These are phyloP conservation scores for Drosophila mojavensis DNA, from an alignment of 1,140 invertebrate genomes.

Conservation along the genomic window DNA sequence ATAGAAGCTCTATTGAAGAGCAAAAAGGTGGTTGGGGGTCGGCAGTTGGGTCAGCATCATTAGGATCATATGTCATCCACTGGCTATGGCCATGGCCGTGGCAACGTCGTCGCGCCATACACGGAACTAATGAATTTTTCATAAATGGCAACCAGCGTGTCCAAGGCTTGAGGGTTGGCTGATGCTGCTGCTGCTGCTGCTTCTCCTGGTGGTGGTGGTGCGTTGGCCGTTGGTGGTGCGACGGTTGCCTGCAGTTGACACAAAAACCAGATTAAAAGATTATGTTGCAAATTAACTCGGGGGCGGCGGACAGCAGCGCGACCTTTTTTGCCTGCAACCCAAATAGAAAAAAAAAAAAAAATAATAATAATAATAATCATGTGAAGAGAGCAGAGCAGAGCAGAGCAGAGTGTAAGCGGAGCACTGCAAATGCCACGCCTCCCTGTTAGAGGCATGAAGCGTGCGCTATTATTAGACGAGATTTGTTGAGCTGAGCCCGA, in stretches of 20 bases:
- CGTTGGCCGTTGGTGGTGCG: conserved; percentile 45
- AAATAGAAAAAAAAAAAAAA: not conserved
- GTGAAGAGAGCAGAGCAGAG: not conserved
- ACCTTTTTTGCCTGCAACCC: conserved; percentile 5
- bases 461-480: conserved; percentile 16
- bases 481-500: conserved; percentile 5
- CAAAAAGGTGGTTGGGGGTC: not conserved
- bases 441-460: conserved; percentile 1
- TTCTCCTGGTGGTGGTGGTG: not conserved
- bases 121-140: conserved; percentile 78
- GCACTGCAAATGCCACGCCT: conserved; percentile 36
- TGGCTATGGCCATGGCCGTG: not conserved
- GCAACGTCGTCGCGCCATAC: conserved; percentile 5
- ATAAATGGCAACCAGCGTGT: conserved; percentile 61
- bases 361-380: not conserved
- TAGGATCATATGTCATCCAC: conserved; percentile 70
- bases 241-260: conserved; percentile 69
- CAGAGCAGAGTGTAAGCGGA: not conserved
- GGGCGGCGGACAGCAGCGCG: conserved; percentile 36
- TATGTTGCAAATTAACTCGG: conserved; percentile 79
- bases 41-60: conserved; percentile 60
- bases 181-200: not conserved
- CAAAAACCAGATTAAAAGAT: conserved; percentile 81
- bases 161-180: conserved; percentile 1
- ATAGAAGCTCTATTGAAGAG: conserved; percentile 1